Evolutionary conservation across 2,888 invertebrate species (phyloP), one percentile per base, ranked within the genome.

Genomic region (Maniola hyperantus): DNA sequence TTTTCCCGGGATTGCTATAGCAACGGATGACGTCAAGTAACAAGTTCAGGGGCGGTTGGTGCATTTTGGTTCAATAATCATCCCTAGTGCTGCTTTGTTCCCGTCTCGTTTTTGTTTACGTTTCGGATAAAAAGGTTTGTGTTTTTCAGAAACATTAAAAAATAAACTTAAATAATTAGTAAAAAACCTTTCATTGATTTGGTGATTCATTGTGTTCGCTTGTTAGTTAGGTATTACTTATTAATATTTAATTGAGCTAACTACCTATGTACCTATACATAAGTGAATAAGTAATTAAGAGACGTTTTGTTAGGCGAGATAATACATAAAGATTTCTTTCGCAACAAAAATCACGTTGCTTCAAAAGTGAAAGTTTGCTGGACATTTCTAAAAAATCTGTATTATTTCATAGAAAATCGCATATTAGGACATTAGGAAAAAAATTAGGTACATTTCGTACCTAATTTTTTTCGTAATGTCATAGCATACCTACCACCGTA

Each of bases 21-120:
- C 86, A 88, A 88, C 85, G 81, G 74, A 83, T 86, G 85, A 86
- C 91, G 88, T 86, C 90, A 92, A 26, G 26, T 26, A 26, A 26
- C 26, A 26, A 91, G 91, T 91, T 91, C 91, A 91, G 79, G 90
- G 90, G 83, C 89, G 88, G 81, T 82, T 89, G 85, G 88, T 92
- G 91, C 91, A 91, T 88, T 85, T 84, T 85, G 85, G 90, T 84
- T 91, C 90, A 81, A 89, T 91, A 90, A 87, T 85, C 72, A 76
- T 76, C 76, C 73, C 76, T 76, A 67, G 72, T 69, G 73, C 73
- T 72, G 75, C 76, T 76, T 76, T 76, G 74, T 72, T 75, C 68
- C 70, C 68, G 58, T 71, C 68, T 71, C 73, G 65, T 69, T 72
- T 67, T 72, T 72, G 69, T 72, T 71, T 73, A 70, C 66, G 51